Base-by-base conservation (phyloP, 2,888 invertebrate species). In the Spodoptera littoralis region DNA sequence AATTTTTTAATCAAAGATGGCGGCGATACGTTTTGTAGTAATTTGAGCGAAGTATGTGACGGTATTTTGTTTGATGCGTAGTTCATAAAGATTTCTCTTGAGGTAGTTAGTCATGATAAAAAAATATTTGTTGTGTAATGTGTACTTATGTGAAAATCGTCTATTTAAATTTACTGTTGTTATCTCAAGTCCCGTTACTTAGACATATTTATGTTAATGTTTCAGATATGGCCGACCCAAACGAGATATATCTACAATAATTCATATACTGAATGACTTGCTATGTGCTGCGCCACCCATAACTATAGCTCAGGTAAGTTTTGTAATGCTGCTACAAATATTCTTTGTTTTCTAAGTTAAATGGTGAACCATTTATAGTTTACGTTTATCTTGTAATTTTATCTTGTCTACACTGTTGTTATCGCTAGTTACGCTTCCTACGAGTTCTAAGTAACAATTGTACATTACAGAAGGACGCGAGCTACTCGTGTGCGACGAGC, bases 201-300 rank as follows among this genome's bases (percentile, higher is more conserved):
- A 65, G 43, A 54, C 43, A 42, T 60, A 62, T 70, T 55, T 55
- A 45, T 66, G 57, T 65, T 51, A 44, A 53, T 56, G 56, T 92
- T 93, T 66, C 90, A 95, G 96, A 82, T 97, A 97, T 85, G 99
- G 99, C 11, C 96, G 98, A 79, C 99, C 99, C 54, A 98, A 98
- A 87, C 96, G 98, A 71, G 98, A 98, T 91, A 98, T 99, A 83
- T 98, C 98, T 63, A 99, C 99, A 50, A 98, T 99, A 75, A 98
- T 99, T 79, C 99, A 99, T 91, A 99, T 99, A 90, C 94, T 99
- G 78, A 99, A 99, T 91, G 99, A 99, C 93, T 95, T 99, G 82
- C 95, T 99, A 70, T 98, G 98, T 89, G 98, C 98, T 36, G 97
- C 98, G 57, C 97, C 96, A 4, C 96, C 96, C 65, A 95, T 96